Percentiles rank a stretch among this genome's conserved stretches.
phyloP scores from a whole-genome alignment of 2,797 vertebrate species.

The Odontamblyopus lacepedii region DNA sequence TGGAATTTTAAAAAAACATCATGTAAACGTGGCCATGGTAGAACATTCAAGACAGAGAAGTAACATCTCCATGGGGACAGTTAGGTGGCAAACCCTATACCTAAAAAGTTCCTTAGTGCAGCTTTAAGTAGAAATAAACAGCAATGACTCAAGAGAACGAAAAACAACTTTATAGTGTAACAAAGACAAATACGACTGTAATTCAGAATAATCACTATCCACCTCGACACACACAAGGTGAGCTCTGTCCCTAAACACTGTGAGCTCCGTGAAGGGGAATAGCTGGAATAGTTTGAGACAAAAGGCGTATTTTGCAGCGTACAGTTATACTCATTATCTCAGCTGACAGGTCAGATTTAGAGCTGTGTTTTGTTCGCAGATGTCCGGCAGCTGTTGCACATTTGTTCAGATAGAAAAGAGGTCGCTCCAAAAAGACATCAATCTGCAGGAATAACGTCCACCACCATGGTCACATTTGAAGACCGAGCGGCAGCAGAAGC shows the following conservation, averaged over 20 bases:
- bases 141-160: too few relatives aligned
- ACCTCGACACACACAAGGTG: not conserved
- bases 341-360: conserved; percentile 7
- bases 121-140: too few relatives aligned
- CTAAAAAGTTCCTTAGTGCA: too few relatives aligned
- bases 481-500: not conserved
- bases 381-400: conserved; percentile 35
- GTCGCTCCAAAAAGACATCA: conserved; percentile 14
- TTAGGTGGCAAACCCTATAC: too few relatives aligned
- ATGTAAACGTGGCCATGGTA: too few relatives aligned
- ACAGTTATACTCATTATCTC: conserved; percentile 16
- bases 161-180: too few relatives aligned
- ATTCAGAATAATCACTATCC: too few relatives aligned
- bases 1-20: too few relatives aligned
- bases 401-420: conserved; percentile 8
- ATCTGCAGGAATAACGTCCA: conserved; percentile 5
- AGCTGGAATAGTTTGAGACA: not conserved
- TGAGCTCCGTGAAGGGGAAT: not conserved
- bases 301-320: conserved; percentile 17
- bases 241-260: not conserved
- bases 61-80: too few relatives aligned
- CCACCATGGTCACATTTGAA: conserved; percentile 11
- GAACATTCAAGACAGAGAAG: too few relatives aligned
- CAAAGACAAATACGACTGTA: too few relatives aligned
- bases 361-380: conserved; percentile 27